Percentiles rank a stretch among this genome's conserved stretches.
These are phyloP conservation scores for Oncorhynchus nerka DNA, from an alignment of 2,113 vertebrate genomes.

Conservation along the genomic window DNA sequence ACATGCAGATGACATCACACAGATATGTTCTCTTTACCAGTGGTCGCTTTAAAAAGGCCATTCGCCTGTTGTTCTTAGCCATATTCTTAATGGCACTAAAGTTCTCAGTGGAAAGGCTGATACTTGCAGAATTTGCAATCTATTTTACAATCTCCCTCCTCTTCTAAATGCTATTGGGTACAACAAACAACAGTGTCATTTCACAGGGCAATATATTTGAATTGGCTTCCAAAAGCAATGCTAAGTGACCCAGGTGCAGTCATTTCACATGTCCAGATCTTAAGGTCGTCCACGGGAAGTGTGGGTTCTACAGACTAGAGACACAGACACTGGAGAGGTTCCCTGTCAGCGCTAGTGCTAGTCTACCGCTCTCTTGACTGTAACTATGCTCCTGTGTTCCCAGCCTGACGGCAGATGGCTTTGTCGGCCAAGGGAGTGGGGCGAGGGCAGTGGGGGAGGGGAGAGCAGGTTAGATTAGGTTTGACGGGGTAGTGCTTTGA, in stretches of 20 bases:
- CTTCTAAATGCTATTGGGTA: not conserved
- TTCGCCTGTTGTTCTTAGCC: constrained; percentile 45
- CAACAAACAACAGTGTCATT: constrained; percentile 6
- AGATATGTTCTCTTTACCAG: constrained; percentile 55
- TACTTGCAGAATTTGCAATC: not conserved
- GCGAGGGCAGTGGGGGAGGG: constrained; percentile 27
- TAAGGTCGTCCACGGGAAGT: not conserved
- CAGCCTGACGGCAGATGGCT: constrained; percentile 71
- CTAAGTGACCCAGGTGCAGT: not conserved
- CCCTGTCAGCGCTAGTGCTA: constrained; percentile 1
- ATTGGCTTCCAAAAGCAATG: not conserved
- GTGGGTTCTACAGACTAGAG: not conserved
- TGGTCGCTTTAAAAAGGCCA: constrained; percentile 57
- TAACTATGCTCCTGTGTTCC: constrained; percentile 72
- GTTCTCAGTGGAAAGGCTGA: not conserved
- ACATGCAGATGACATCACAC: constrained; percentile 57
- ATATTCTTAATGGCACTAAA: not conserved
- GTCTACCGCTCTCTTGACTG: constrained; percentile 38
- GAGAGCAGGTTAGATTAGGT: constrained; percentile 63
- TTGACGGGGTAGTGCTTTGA: constrained; percentile 72
- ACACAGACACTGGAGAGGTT: not conserved
- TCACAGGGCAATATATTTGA: constrained; percentile 13
- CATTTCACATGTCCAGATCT: not conserved
- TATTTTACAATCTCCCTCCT: not conserved
- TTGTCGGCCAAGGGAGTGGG: constrained; percentile 58